Evolutionary conservation across 2,888 invertebrate genomes (phyloP).

Genomic region (Calameuta filiformis): DNA sequence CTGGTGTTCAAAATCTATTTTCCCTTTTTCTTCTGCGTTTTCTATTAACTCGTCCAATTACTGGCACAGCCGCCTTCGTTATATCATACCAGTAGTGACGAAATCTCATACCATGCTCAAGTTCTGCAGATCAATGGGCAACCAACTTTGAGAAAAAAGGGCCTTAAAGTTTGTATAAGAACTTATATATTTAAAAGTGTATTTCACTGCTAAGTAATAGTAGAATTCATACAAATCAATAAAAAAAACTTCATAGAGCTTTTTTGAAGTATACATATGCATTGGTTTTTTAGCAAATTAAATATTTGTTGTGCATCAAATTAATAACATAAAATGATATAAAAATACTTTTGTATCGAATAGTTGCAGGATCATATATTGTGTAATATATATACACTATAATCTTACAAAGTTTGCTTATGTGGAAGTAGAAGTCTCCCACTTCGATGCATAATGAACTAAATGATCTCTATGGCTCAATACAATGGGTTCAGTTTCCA

Average conservation of each 20-base stretch:
- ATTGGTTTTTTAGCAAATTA: neutral
- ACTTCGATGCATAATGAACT: slow-evolving; percentile 9
- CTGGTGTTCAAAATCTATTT: no score
- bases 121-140: no score
- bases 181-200: no score
- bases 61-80: no score
- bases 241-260: neutral
- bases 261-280: neutral
- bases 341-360: neutral
- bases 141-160: no score
- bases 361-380: neutral
- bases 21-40: no score
- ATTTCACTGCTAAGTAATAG: no score
- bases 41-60: no score
- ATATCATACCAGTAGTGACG: no score
- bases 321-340: neutral
- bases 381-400: neutral
- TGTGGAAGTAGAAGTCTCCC: neutral
- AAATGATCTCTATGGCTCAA: slow-evolving; percentile 31
- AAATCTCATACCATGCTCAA: no score
- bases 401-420: neutral
- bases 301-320: neutral
- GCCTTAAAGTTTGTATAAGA: no score
- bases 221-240: neutral
- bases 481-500: slow-evolving; percentile 52